These are phyloP conservation scores for Pogona vitticeps DNA, from an alignment of 2,113 vertebrate genomes.

Conservation along the genomic window DNA sequence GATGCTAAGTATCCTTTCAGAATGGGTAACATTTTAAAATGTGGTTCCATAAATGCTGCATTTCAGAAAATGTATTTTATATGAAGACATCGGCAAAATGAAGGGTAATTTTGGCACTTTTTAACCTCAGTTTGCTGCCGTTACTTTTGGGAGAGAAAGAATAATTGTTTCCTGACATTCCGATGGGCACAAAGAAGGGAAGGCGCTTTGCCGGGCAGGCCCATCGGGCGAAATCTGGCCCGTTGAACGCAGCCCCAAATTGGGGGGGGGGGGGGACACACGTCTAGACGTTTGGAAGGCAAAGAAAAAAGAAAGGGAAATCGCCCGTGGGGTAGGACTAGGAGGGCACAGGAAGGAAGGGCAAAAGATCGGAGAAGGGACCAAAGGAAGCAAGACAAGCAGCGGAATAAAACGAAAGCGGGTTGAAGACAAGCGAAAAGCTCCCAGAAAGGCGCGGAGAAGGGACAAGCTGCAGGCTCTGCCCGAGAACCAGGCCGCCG, in stretches of 20 bases:
- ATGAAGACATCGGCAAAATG: no score
- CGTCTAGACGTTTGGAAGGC: background rate
- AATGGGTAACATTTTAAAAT: background rate
- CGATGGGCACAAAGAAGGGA: no score
- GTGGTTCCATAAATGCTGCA: no score
- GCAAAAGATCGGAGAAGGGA: background rate
- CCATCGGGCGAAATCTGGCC: background rate
- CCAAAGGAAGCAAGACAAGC: background rate
- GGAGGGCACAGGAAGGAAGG: background rate
- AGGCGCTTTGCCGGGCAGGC: no score
- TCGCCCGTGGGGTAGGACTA: no score
- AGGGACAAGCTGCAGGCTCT: background rate
- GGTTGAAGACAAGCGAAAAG: background rate
- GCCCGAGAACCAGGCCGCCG: background rate
- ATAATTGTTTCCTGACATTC: background rate
- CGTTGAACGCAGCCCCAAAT: no score
- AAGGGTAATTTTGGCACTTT: background rate
- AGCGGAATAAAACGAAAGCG: background rate
- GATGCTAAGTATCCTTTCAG: no score
- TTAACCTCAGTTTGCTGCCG: no score
- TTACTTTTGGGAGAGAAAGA: background rate
- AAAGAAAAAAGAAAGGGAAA: no score
- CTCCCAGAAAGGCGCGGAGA: background rate
- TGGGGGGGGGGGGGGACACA: no score
- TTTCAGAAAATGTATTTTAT: no score